These are phyloP conservation scores for Xiphorhynchus elegans DNA, from an alignment of 2,113 vertebrate genomes.

Conservation along the genomic window DNA sequence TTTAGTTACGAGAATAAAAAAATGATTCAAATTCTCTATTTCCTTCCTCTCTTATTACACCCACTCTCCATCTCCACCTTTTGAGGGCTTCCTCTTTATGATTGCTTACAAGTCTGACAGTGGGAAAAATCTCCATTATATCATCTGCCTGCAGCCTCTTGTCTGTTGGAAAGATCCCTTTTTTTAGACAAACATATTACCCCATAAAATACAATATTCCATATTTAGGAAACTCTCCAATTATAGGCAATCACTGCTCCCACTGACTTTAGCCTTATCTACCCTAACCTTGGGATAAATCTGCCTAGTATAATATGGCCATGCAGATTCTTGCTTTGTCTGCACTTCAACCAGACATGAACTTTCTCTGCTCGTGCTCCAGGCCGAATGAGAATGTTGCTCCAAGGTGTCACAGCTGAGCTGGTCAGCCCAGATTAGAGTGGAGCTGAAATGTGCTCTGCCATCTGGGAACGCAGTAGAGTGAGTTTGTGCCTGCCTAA, in stretches of 20 bases:
- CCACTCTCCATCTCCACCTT: conserved; percentile 39
- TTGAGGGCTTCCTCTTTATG: conserved; percentile 30
- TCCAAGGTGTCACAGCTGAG: not conserved
- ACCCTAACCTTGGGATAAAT: not conserved
- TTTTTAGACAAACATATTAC: not conserved
- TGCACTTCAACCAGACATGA: not conserved
- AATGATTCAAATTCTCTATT: not conserved
- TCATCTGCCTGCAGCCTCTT: conserved; percentile 35
- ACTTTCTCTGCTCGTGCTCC: not conserved
- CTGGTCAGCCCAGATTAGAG: not conserved
- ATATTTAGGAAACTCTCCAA: conserved; percentile 1
- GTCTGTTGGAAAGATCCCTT: not conserved
- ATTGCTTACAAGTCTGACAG: conserved; percentile 31
- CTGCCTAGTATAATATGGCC: not conserved
- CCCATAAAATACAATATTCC: conserved; percentile 3
- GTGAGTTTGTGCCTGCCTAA: not conserved
- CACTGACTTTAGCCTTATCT: conserved; percentile 12
- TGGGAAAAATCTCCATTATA: conserved; percentile 32
- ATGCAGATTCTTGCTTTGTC: not conserved
- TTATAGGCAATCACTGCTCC: not conserved
- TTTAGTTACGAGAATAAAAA: conserved; percentile 4
- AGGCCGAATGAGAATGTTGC: not conserved
- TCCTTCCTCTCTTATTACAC: conserved; percentile 52
- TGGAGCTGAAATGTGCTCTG: not conserved
- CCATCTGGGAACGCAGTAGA: not conserved